Evolutionary conservation across 2,888 invertebrate genomes (phyloP).

Genomic region (Linyphia triangularis): DNA sequence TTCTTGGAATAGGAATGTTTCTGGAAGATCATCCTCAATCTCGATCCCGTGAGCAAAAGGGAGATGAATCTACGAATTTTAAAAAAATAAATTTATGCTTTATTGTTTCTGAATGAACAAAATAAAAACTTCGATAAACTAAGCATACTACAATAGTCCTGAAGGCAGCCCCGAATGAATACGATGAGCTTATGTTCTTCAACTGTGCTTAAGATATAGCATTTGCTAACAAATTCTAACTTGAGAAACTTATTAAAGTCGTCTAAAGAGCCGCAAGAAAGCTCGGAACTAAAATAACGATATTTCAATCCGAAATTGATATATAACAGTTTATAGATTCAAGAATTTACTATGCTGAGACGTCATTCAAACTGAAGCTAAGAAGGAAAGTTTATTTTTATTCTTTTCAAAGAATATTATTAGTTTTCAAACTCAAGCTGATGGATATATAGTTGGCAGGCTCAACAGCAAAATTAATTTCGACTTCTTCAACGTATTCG

Average conservation of each 20-base stretch:
- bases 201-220: too few species aligned
- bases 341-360: too few species aligned
- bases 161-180: conserved; percentile 58
- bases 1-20: too few species aligned
- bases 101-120: conserved; percentile 31
- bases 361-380: too few species aligned
- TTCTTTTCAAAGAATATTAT: neutral
- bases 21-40: too few species aligned
- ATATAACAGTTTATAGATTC: too few species aligned
- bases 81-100: conserved; percentile 66
- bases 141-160: conserved; percentile 42
- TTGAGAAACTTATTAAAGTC: neutral
- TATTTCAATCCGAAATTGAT: too few species aligned
- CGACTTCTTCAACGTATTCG: neutral
- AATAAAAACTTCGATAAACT: conserved; percentile 40
- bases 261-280: too few species aligned
- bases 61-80: conserved; percentile 64
- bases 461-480: neutral
- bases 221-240: neutral
- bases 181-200: neutral
- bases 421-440: neutral
- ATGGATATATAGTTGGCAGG: neutral
- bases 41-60: conserved; percentile 62
- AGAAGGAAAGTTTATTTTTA: too few species aligned
- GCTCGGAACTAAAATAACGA: too few species aligned